Conservation (phyloP, 2,797 vertebrate species). For the Scarus forsteni region DNA sequence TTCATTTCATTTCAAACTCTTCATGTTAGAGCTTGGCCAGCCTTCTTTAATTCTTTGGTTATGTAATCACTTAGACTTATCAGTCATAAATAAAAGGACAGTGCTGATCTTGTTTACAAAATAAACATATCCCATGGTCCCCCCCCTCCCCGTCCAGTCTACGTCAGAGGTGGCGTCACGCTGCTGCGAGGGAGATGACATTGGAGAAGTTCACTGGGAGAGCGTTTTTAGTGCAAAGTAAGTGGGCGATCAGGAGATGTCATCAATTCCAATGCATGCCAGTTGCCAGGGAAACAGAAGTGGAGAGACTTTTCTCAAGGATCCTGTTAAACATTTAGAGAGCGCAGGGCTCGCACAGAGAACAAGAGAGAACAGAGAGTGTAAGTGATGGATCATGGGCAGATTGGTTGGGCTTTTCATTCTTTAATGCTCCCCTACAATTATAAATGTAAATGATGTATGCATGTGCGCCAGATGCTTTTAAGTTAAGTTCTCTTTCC, state of each 20-base stretch:
- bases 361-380: slow-evolving; percentile 6
- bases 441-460: slow-evolving; percentile 1
- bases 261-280: slow-evolving; percentile 82
- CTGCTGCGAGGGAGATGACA: slow-evolving; percentile 50
- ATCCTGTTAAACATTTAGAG: slow-evolving; percentile 79
- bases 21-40: no score
- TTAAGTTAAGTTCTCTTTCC: slow-evolving; percentile 14
- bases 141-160: not conserved
- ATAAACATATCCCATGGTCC: not conserved
- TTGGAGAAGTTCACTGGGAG: slow-evolving; percentile 63
- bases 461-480: slow-evolving; percentile 21
- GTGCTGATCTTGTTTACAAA: slow-evolving; percentile 5
- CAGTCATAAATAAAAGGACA: not conserved
- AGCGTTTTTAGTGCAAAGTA: slow-evolving; percentile 74
- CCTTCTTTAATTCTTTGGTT: no score
- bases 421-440: not conserved
- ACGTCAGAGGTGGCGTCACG: slow-evolving; percentile 24
- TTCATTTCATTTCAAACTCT: no score
- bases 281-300: slow-evolving; percentile 85
- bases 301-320: slow-evolving; percentile 79
- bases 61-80: not conserved
- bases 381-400: slow-evolving; percentile 25
- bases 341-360: slow-evolving; percentile 48
- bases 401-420: slow-evolving; percentile 34
- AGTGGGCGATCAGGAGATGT: slow-evolving; percentile 82